Evolutionary conservation across 2,797 vertebrate species (phyloP), one percentile per base, ranked within the genome.

Genomic region (Pogonophryne albipinna): DNA sequence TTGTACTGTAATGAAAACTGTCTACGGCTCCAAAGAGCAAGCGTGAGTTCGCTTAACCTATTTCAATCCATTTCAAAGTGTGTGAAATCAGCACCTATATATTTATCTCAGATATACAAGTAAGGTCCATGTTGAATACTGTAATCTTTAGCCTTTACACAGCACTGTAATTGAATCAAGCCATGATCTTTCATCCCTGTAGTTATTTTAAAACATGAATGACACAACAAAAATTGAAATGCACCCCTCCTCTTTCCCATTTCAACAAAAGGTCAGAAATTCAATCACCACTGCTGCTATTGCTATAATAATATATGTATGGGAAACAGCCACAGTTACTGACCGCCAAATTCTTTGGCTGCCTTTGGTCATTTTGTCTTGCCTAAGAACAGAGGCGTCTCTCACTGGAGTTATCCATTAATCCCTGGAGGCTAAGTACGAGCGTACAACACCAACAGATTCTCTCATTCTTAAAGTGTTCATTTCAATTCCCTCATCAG

Each of bases 201-300:
- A 92, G 93, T 94, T 94, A 94, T 94, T 94, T 94, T 93, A 92
- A 91, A 91, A 94, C 90, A 90, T 88, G 89, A 95, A 94, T 93
- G 91, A 93, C 94, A 94, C 90, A 92, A 93, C 92, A 93, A 93
- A 95, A 95, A 95, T 94, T 93, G 93, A 94, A 95, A 95, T 93
- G 89, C 83, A 78, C 80, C 85, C 80, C 76, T 75, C 66, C 67
- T 76, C 78, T 83, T 85, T 91, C 90, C 92, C 92, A 95, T 95
- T 95, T 94, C 94, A 89, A 88, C 93, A 93, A 95, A 95, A 95
- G 95, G 95, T 95, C 95, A 95, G 89, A 94, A 95, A 95, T 95
- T 95, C 95, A 95, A 95, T 95, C 94, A 95, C 87, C 91, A 92
- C 89, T 4, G 82, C 89, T 78, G 89, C 92, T 92, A 93, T 93